Evolutionary conservation across 2,113 vertebrate genomes (phyloP).

Genomic region (Mus spicilegus): DNA sequence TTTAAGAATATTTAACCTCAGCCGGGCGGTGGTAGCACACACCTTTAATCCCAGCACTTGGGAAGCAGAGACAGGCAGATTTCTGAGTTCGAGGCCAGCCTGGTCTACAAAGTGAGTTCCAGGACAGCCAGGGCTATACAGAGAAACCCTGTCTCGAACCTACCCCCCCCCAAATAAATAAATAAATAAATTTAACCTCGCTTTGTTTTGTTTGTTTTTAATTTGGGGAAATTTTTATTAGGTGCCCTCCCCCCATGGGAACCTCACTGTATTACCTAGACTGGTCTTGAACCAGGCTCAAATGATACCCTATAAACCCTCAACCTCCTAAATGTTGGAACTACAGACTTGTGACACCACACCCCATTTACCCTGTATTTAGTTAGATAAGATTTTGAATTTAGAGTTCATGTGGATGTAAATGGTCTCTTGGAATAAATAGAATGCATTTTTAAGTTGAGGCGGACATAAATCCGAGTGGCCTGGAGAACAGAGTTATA

Average conservation of each 20-base stretch:
- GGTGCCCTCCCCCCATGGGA: rapidly evolving
- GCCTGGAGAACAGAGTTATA: background rate
- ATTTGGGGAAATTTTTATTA: background rate
- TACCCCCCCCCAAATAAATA: too few species aligned
- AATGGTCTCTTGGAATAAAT: background rate
- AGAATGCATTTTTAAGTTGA: background rate
- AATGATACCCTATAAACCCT: background rate
- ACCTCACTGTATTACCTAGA: background rate
- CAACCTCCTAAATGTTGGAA: background rate
- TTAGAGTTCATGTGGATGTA: background rate
- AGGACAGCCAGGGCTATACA: too few species aligned
- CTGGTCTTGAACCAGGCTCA: background rate
- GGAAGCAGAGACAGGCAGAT: too few species aligned
- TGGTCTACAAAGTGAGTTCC: too few species aligned
- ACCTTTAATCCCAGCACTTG: too few species aligned
- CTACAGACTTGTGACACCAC: background rate
- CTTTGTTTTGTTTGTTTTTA: background rate
- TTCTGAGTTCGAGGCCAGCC: too few species aligned
- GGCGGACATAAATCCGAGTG: background rate
- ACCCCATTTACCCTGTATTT: background rate
- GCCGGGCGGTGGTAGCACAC: too few species aligned
- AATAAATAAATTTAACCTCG: background rate
- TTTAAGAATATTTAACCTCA: background rate
- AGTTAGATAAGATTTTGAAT: background rate
- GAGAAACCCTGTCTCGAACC: too few species aligned